A percentile compares a stretch with the other conserved stretches of the same genome.
phyloP scores from a whole-genome alignment of 2,888 invertebrate species.

The Caenorhabditis sinica region DNA sequence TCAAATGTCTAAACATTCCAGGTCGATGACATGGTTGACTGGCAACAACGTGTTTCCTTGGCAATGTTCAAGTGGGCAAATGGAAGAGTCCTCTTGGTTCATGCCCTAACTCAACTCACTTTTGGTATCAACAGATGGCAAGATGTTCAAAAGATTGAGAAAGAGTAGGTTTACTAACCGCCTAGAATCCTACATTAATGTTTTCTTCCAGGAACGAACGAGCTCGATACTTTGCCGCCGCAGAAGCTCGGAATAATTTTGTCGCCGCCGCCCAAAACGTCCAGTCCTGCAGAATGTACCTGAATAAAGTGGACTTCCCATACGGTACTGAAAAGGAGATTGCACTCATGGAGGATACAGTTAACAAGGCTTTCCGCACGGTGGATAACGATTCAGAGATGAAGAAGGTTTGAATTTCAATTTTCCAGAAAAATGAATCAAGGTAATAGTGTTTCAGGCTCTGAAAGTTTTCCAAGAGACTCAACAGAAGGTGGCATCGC shows the following conservation, averaged over 20 bases:
- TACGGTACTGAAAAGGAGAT: constrained; percentile 86
- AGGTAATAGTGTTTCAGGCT: constrained; percentile 78
- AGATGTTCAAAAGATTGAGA: constrained; percentile 84
- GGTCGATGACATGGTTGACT: constrained; percentile 85
- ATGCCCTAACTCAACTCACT: constrained; percentile 85
- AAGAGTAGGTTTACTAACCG: constrained; percentile 77
- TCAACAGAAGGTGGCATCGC: constrained; percentile 85
- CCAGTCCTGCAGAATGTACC: constrained; percentile 85
- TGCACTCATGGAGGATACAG: constrained; percentile 84
- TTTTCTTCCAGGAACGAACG: constrained; percentile 84
- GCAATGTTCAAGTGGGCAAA: constrained; percentile 85
- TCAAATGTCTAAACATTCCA: no score
- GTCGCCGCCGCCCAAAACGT: constrained; percentile 86
- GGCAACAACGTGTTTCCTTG: constrained; percentile 85
- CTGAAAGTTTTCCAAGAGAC: constrained; percentile 85
- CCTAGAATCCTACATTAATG: neutral
- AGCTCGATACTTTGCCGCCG: constrained; percentile 85
- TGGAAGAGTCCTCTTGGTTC: constrained; percentile 84
- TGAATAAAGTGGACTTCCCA: constrained; percentile 85
- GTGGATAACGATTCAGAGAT: constrained; percentile 85
- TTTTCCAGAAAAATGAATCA: neutral
- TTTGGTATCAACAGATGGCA: constrained; percentile 85
- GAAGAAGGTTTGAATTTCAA: constrained; percentile 72
- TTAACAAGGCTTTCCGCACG: constrained; percentile 85
- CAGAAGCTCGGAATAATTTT: constrained; percentile 86